phyloP scores from a whole-genome alignment of 2,113 vertebrate genomes.

The Fulmarus glacialis region DNA sequence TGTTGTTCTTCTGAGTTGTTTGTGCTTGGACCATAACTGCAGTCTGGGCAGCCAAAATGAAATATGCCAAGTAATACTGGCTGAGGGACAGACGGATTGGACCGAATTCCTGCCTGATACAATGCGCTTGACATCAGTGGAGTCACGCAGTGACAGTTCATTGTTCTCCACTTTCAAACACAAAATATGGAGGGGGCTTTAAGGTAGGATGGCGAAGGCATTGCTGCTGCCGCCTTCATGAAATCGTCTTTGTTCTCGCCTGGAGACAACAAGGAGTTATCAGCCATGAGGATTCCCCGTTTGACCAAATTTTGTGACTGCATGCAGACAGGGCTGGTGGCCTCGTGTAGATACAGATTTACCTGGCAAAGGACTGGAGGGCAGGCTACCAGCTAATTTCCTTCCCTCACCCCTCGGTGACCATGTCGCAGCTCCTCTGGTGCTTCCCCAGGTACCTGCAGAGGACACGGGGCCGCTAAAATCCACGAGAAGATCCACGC shows the following conservation, averaged over 20 bases:
- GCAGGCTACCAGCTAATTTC: not conserved
- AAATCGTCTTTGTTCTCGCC: not conserved
- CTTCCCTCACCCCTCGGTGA: not conserved
- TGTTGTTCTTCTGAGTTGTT: slow-evolving; percentile 40
- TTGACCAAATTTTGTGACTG: not conserved
- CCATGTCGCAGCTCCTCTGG: fast-evolving
- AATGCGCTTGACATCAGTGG: not conserved
- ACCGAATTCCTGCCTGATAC: slow-evolving; percentile 6
- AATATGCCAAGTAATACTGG: slow-evolving; percentile 67
- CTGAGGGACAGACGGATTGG: slow-evolving; percentile 32
- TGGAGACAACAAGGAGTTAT: not conserved
- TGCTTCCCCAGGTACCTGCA: not conserved
- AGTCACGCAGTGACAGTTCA: slow-evolving; percentile 33
- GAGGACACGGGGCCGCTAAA: fast-evolving
- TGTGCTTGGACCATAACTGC: slow-evolving; percentile 47
- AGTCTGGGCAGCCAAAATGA: slow-evolving; percentile 43
- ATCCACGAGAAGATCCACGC: not conserved
- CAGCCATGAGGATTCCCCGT: not conserved
- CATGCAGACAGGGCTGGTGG: not conserved
- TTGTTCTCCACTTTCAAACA: slow-evolving; percentile 49
- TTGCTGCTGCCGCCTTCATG: not conserved
- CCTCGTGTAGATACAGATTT: not conserved
- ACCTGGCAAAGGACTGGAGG: not conserved
- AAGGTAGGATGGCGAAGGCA: not conserved
- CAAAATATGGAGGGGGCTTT: not conserved